phyloP scores from a whole-genome alignment of 2,113 vertebrate species.

The Anthoscopus minutus region DNA sequence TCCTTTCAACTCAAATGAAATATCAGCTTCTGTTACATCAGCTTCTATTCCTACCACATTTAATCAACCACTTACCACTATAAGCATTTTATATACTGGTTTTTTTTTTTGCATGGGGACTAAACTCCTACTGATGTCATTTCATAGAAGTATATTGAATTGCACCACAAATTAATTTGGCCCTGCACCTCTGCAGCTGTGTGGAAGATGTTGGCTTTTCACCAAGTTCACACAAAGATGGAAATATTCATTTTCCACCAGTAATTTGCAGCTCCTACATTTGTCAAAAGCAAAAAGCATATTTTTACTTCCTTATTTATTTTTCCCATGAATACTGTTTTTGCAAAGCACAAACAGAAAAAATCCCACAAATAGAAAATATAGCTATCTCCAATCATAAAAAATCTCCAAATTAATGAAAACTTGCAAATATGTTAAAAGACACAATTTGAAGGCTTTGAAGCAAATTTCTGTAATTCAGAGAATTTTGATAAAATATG shows the following conservation, averaged over 20 bases:
- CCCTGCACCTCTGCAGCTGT: slow-evolving; percentile 63
- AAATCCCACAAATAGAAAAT: not conserved
- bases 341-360: slow-evolving; percentile 28
- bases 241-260: slow-evolving; percentile 51
- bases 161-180: slow-evolving; percentile 36
- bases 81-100: not conserved
- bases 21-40: not conserved
- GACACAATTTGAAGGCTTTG: not conserved
- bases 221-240: slow-evolving; percentile 60
- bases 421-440: slow-evolving; percentile 41
- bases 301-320: slow-evolving; percentile 55
- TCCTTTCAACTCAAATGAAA: not conserved
- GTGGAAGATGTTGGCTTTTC: slow-evolving; percentile 57
- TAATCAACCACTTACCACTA: not conserved
- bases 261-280: slow-evolving; percentile 46
- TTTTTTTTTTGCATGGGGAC: not conserved
- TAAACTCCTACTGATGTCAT: not conserved
- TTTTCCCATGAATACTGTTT: slow-evolving; percentile 40
- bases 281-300: slow-evolving; percentile 42
- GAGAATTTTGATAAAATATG: not conserved
- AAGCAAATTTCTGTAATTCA: slow-evolving; percentile 7
- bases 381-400: not conserved
- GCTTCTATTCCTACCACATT: not conserved
- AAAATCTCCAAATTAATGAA: slow-evolving; percentile 35
- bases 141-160: slow-evolving; percentile 24